Evolutionary conservation across 2,113 vertebrate genomes (phyloP).

Genomic region (Erinaceus europaeus): DNA sequence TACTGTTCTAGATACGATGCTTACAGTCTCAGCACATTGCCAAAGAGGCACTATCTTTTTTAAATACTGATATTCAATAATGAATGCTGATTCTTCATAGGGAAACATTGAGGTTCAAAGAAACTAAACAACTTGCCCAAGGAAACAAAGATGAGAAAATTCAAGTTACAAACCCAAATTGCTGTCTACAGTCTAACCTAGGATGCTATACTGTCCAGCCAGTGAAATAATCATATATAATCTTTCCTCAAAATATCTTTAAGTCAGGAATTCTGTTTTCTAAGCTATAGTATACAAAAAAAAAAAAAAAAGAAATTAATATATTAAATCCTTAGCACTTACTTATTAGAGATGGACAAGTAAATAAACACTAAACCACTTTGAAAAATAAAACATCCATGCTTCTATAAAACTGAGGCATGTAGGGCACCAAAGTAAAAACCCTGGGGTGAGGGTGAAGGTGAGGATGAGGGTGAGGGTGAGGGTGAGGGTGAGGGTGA

Average conservation of each 20-base stretch:
- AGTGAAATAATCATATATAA: neutral
- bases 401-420: no score
- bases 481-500: no score
- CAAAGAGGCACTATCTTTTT: neutral
- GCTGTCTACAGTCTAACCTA: neutral
- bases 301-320: neutral
- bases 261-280: neutral
- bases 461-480: no score
- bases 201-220: neutral
- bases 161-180: neutral
- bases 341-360: neutral
- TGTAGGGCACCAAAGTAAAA: no score
- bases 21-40: neutral
- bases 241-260: neutral
- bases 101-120: neutral
- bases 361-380: neutral
- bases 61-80: no score
- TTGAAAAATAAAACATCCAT: no score
- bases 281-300: neutral
- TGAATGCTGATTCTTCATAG: no score
- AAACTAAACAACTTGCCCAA: neutral
- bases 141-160: neutral
- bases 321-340: neutral
- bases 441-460: no score
- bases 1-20: neutral